Evolutionary conservation across 2,888 invertebrate genomes (phyloP).

Genomic region (Sphinx pinastri): DNA sequence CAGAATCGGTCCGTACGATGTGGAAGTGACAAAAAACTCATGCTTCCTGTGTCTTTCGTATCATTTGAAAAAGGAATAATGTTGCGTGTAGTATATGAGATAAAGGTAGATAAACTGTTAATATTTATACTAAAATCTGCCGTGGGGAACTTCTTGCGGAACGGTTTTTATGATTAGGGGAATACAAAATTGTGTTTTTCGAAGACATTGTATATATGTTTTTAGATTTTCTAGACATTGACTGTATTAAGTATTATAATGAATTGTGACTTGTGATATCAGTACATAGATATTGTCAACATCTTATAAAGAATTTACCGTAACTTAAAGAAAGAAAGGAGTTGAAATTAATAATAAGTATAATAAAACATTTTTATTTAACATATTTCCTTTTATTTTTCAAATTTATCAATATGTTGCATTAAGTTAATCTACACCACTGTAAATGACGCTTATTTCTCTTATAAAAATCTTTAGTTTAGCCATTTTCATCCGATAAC

Average conservation of each 20-base stretch:
- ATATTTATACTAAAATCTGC: constrained; percentile 8
- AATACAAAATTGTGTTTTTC: constrained; percentile 1
- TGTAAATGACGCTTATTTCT: no score
- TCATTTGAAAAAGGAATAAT: constrained; percentile 82
- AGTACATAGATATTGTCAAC: no score
- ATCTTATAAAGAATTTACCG: no score
- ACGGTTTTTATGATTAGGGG: neutral
- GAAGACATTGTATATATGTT: neutral
- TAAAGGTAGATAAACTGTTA: constrained; percentile 40
- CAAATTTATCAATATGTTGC: no score
- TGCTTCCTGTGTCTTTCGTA: constrained; percentile 84
- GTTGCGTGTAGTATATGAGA: constrained; percentile 55
- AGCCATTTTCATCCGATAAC: no score
- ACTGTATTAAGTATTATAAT: neutral
- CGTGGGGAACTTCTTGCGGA: neutral
- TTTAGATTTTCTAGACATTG: neutral
- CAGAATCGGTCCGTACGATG: constrained; percentile 61
- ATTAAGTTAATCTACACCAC: no score
- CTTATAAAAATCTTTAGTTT: no score
- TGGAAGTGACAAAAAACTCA: constrained; percentile 83
- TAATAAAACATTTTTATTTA: no score
- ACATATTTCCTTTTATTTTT: no score
- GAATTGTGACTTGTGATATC: neutral
- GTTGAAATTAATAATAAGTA: no score
- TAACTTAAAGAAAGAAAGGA: no score